A percentile compares a stretch with the other conserved stretches of the same genome.
These are phyloP conservation scores for Schizopygopsis pylzovi DNA, from an alignment of 2,797 vertebrate species.

Conservation along the genomic window DNA sequence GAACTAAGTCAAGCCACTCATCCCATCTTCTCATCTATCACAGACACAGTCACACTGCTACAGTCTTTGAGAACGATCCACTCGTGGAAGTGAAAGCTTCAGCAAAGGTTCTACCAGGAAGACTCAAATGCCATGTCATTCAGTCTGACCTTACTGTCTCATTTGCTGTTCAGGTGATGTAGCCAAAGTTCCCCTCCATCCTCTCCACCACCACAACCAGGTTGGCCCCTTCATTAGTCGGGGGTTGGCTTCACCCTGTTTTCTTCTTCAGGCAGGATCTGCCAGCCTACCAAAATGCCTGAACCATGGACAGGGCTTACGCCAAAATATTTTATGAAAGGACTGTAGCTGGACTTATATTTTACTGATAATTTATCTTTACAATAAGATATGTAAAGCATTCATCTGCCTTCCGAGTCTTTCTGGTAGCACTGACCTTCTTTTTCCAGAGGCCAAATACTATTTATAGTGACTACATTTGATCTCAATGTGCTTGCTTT, in stretches of 20 bases:
- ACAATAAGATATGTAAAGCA: background rate
- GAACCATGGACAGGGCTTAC: background rate
- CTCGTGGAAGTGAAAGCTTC: constrained; percentile 36
- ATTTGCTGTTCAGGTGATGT: background rate
- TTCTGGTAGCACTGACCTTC: constrained; percentile 30
- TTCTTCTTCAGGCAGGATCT: background rate
- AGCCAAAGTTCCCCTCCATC: background rate
- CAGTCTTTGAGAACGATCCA: constrained; percentile 36
- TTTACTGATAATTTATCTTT: background rate
- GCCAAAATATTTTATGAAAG: background rate
- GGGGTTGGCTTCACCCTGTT: background rate
- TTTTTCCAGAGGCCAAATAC: constrained; percentile 55
- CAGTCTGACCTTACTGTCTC: background rate
- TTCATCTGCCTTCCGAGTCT: background rate
- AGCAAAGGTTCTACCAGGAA: background rate
- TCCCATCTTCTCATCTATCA: background rate
- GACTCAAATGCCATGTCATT: background rate
- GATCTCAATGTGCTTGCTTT: constrained; percentile 52
- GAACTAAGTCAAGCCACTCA: background rate
- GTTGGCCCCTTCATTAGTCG: no score
- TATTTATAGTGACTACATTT: constrained; percentile 72
- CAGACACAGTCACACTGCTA: background rate
- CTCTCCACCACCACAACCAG: no score
- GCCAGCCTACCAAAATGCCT: background rate
- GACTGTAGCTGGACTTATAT: background rate